Evolutionary conservation across 2,888 invertebrate genomes (phyloP).

Genomic region (Athalia circularis): DNA sequence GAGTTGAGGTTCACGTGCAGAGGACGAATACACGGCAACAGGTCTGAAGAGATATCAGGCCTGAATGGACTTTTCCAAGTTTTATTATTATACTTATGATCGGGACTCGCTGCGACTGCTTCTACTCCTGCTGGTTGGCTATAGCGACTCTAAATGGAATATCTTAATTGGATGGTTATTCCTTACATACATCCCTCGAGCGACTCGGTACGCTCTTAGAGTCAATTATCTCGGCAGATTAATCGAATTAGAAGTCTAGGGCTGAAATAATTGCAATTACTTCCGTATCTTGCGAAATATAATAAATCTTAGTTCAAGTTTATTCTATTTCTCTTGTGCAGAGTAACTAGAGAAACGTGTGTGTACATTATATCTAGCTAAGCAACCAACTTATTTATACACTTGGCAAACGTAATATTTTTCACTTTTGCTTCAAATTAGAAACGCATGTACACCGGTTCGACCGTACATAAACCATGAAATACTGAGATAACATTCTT

Average conservation of each 20-base stretch:
- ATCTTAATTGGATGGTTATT: too few relatives aligned
- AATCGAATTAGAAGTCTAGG: too few relatives aligned
- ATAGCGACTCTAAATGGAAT: too few relatives aligned
- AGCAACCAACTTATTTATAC: constrained; percentile 2
- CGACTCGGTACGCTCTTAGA: too few relatives aligned
- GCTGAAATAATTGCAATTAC: too few relatives aligned
- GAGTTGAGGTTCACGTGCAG: neutral
- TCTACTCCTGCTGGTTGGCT: too few relatives aligned
- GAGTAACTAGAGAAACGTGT: neutral
- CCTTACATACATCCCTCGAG: too few relatives aligned
- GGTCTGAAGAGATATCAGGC: constrained; percentile 11
- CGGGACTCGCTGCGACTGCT: too few relatives aligned
- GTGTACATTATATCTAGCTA: neutral
- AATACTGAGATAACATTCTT: constrained; percentile 1
- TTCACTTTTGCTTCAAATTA: constrained; percentile 13
- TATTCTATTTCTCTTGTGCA: neutral
- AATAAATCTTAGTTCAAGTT: neutral
- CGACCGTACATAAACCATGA: neutral
- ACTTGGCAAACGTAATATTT: constrained; percentile 36
- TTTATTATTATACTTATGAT: neutral
- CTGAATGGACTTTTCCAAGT: constrained; percentile 42
- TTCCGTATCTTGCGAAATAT: neutral
- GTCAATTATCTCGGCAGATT: too few relatives aligned
- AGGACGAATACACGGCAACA: constrained; percentile 29
- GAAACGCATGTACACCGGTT: neutral